Percentiles rank a stretch among this genome's conserved stretches.
These are phyloP conservation scores for Epizoanthus fatuus DNA, from an alignment of 92 coral and sea anemone genomes.

Conservation along the genomic window DNA sequence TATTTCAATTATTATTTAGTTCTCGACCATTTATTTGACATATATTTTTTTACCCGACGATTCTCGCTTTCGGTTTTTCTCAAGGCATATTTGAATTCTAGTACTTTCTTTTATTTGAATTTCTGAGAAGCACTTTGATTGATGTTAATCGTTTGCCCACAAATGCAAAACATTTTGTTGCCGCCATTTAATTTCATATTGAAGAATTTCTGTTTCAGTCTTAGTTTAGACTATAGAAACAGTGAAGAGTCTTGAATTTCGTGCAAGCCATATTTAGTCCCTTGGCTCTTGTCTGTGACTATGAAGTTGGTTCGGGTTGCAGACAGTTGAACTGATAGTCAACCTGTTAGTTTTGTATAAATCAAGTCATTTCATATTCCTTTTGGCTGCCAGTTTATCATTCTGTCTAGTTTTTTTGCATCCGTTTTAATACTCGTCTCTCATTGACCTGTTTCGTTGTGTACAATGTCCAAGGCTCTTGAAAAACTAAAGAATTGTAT, in stretches of 20 bases:
- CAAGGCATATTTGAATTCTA: background rate
- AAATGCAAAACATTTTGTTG: constrained; percentile 18
- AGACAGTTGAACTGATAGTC: background rate
- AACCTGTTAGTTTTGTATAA: background rate
- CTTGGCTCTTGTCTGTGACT: too few relatives aligned
- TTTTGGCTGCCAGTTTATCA: background rate
- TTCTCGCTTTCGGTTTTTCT: background rate
- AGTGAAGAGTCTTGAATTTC: background rate
- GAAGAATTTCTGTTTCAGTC: constrained; percentile 5
- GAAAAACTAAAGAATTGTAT: background rate
- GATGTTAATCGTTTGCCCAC: constrained; percentile 11
- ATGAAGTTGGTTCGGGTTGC: too few relatives aligned
- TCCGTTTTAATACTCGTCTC: background rate
- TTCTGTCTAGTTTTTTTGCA: background rate
- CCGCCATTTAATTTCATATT: background rate
- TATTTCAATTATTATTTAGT: background rate
- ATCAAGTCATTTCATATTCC: background rate
- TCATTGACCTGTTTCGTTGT: background rate
- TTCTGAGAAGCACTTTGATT: constrained; percentile 1
- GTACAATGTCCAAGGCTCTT: background rate
- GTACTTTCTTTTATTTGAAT: background rate
- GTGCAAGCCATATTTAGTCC: background rate
- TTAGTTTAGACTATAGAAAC: background rate
- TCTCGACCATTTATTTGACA: too few relatives aligned
- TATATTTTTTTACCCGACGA: too few relatives aligned